These are phyloP conservation scores for Nothoprocta pentlandii DNA, from an alignment of 2,113 vertebrate genomes.

Conservation along the genomic window DNA sequence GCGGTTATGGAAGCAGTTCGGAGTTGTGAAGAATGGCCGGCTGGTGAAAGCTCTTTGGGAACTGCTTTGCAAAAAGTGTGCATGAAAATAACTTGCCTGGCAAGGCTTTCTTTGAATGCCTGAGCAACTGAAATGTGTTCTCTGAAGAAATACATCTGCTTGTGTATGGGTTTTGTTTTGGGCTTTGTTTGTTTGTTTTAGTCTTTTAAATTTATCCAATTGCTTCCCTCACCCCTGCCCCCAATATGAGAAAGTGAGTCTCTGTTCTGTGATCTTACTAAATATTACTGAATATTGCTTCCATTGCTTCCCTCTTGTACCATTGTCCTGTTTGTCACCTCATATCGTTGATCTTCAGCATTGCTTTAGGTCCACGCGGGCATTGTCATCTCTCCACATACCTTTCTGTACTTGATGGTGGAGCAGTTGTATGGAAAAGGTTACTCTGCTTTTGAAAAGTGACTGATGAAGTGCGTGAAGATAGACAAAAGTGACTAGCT, in stretches of 20 bases:
- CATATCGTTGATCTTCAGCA: not conserved
- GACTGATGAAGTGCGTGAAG: not conserved
- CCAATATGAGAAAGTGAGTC: not conserved
- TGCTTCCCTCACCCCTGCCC: rapidly evolving
- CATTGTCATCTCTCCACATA: not conserved
- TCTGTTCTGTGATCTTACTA: not conserved
- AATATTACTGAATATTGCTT: not conserved
- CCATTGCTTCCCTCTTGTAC: not conserved
- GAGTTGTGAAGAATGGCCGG: not conserved
- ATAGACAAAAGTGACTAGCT: not conserved
- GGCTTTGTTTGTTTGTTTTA: not conserved
- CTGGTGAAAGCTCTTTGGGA: constrained; percentile 46
- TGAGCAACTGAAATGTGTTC: not conserved
- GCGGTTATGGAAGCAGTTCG: constrained; percentile 45
- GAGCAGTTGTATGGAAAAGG: not conserved
- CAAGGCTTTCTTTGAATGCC: not conserved
- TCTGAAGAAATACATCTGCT: constrained; percentile 20
- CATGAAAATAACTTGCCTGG: not conserved
- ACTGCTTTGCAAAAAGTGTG: not conserved
- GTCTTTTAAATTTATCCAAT: not conserved
- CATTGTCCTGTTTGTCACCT: not conserved
- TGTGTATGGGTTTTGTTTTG: not conserved
- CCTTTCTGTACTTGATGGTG: not conserved
- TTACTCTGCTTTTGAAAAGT: not conserved
- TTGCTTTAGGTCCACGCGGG: not conserved